A percentile compares a stretch with the other conserved stretches of the same genome.
These are phyloP conservation scores for Ditula angustiorana DNA, from an alignment of 2,888 invertebrate genomes.

Conservation along the genomic window DNA sequence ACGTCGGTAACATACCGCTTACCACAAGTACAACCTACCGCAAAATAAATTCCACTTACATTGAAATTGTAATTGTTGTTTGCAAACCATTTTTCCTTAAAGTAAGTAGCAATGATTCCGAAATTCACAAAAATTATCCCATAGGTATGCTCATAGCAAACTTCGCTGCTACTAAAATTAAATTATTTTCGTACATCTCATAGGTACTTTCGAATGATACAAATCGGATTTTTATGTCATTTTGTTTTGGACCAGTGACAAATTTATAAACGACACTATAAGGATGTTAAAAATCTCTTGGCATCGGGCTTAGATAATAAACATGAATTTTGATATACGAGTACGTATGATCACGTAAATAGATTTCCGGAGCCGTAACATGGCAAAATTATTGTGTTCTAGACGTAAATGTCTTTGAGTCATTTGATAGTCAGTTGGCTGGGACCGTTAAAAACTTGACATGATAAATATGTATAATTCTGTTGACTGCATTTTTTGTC, in stretches of 20 bases:
- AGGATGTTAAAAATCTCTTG: slow-evolving; percentile 57
- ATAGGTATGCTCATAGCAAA: not conserved
- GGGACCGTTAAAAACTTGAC: slow-evolving; percentile 2
- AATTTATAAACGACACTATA: slow-evolving; percentile 50
- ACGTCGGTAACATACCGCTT: not conserved
- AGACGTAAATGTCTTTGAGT: slow-evolving; percentile 16
- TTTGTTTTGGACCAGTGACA: slow-evolving; percentile 58
- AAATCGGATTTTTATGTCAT: slow-evolving; percentile 14
- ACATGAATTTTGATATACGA: slow-evolving; percentile 55
- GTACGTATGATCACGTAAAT: slow-evolving; percentile 43
- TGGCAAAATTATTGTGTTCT: slow-evolving; percentile 31
- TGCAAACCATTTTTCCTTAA: not conserved
- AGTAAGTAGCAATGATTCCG: not conserved
- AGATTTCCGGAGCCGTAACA: slow-evolving; percentile 39
- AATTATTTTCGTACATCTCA: not conserved
- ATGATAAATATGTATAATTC: not conserved
- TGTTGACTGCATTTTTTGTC: too few species aligned
- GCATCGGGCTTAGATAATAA: slow-evolving; percentile 55
- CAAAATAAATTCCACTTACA: not conserved
- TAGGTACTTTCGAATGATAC: not conserved
- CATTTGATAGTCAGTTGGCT: slow-evolving; percentile 5
- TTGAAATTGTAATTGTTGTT: not conserved
- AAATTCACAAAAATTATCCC: not conserved
- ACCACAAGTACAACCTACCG: not conserved
- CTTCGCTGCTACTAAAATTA: not conserved